These are phyloP conservation scores for Amphiprion ocellaris DNA, from an alignment of 2,113 vertebrate species.

Conservation along the genomic window DNA sequence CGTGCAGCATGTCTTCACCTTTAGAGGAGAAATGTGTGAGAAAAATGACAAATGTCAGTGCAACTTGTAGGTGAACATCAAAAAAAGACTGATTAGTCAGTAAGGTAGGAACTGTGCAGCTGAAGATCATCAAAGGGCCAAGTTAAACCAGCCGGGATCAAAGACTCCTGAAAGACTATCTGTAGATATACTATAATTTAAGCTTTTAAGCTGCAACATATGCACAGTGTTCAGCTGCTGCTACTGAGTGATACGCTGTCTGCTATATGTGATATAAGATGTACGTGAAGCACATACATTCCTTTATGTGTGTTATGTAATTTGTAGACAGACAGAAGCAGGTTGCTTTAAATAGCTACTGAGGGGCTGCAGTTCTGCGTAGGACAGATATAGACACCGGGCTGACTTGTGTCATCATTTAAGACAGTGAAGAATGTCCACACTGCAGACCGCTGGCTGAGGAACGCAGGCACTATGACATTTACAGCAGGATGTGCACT, in stretches of 20 bases:
- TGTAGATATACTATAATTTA: not conserved
- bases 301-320: constrained; percentile 59
- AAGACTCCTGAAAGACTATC: not conserved
- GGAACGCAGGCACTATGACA: constrained; percentile 28
- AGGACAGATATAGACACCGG: constrained; percentile 56
- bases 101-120: not conserved
- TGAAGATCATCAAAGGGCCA: constrained; percentile 33
- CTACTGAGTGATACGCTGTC: not conserved
- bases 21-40: not conserved
- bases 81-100: not conserved
- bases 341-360: constrained; percentile 68
- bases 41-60: not conserved
- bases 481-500: constrained; percentile 22
- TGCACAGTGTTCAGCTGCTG: constrained; percentile 18
- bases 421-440: constrained; percentile 28
- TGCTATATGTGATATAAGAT: constrained; percentile 26
- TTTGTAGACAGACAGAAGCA: constrained; percentile 46
- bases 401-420: constrained; percentile 45
- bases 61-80: not conserved
- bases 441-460: constrained; percentile 15
- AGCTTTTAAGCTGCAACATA: constrained; percentile 3
- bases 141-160: not conserved
- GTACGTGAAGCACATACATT: constrained; percentile 27
- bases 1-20: not conserved
- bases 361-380: constrained; percentile 34